A percentile compares a stretch with the other conserved stretches of the same genome.
Evolutionary conservation across 2,888 invertebrate species (phyloP).

Genomic region (Hylaea fasciaria): DNA sequence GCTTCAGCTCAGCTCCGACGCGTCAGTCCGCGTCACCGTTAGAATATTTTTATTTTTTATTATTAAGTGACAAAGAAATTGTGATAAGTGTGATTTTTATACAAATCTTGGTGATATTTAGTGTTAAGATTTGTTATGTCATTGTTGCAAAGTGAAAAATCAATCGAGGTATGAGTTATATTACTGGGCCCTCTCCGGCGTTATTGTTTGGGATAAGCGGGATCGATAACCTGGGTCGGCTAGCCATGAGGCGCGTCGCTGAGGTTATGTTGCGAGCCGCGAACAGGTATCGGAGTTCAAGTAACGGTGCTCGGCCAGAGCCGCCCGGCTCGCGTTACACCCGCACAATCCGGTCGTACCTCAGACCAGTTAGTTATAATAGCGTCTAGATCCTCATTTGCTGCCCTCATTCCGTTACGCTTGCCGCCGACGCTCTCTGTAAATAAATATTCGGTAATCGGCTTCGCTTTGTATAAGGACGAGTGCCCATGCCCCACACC

Average conservation of each 20-base stretch:
- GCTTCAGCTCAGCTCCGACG: conserved; percentile 60
- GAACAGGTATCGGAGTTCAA: conserved; percentile 81
- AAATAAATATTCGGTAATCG: conserved; percentile 78
- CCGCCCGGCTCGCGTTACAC: conserved; percentile 73
- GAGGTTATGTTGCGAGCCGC: conserved; percentile 82
- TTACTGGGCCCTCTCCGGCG: conserved; percentile 55
- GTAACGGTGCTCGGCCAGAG: conserved; percentile 78
- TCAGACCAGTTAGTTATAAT: conserved; percentile 78
- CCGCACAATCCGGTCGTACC: conserved; percentile 78
- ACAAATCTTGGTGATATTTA: conserved; percentile 82
- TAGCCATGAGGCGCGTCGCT: conserved; percentile 83
- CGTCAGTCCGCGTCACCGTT: conserved; percentile 82
- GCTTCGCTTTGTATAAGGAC: conserved; percentile 73
- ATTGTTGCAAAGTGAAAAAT: conserved; percentile 76
- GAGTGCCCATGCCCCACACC: conserved; percentile 74
- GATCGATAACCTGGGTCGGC: conserved; percentile 83
- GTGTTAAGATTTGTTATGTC: conserved; percentile 82
- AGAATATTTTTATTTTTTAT: conserved; percentile 78
- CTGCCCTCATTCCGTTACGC: conserved; percentile 81
- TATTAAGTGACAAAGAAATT: conserved; percentile 79
- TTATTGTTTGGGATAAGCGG: conserved; percentile 81
- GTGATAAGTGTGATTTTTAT: conserved; percentile 84
- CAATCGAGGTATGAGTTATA: conserved; percentile 77
- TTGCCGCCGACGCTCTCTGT: conserved; percentile 74
- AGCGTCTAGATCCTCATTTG: conserved; percentile 80